Base-by-base conservation (phyloP, 2,888 invertebrate genomes). In the Dryadula phaetusa region DNA sequence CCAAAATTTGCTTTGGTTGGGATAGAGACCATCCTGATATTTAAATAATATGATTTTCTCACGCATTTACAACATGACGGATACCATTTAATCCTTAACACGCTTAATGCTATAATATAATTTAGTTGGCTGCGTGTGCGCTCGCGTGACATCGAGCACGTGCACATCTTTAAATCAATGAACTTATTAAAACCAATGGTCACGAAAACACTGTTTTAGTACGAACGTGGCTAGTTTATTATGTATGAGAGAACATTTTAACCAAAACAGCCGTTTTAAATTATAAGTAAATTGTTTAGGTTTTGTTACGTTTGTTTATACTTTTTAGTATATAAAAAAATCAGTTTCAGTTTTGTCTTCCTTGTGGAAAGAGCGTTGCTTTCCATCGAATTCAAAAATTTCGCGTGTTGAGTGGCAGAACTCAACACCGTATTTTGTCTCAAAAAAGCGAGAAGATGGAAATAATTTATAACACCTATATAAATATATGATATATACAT, bases 131-230 rank as follows among this genome's bases (percentile, higher is more conserved):
- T 32, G 44, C 60, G 42, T 47, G 40, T 52, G 32, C 28, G 42
- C 28, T 60, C 58, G 64, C 64, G 58, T 65, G 64, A 65, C 64
- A 40, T 14, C 14, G 14, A 42, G 40, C 69, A 69, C 67, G 69
- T 61, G 69, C 34, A 42, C 42, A 58, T 42, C 56, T 62, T 25
- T 42, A 46, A 54, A 67, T 54, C 70, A 64, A 70, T 67, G 67
- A 67, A 70, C 70, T 62, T 67, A 66, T 69, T 63, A 60, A 66
- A 53, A 56, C 28, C 4, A 54, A 72, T 74, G 72, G 79, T 85
- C 86, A 85, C 85, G 84, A 85, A 47, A 42, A 62, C 40, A 22
- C 74, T 72, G 70, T 74, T 72, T 69, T 60, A 65, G 72, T 75
- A 76, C 72, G 77, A 82, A 79, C 81, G 82, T 82, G 81, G 71